These are phyloP conservation scores for Nansenia antarctica DNA, from an alignment of 2,113 vertebrate genomes.

Conservation along the genomic window DNA sequence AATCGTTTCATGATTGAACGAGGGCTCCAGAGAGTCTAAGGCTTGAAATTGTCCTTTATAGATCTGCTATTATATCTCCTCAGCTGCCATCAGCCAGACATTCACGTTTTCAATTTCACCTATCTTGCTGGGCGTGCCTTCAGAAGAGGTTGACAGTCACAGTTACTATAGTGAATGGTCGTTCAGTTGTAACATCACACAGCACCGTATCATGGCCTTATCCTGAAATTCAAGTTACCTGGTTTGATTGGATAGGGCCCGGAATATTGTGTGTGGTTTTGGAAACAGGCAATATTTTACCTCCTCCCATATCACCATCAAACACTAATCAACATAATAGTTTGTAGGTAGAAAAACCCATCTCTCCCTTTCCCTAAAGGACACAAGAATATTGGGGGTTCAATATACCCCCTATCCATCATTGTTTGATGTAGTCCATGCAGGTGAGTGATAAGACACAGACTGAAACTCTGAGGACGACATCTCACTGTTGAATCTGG, in stretches of 20 bases:
- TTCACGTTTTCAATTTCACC: constrained; percentile 66
- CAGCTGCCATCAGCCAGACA: constrained; percentile 53
- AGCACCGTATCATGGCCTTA: constrained; percentile 3
- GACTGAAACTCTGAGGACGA: constrained; percentile 37
- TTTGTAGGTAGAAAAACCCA: neutral
- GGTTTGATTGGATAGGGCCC: neutral
- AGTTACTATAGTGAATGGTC: constrained; percentile 20
- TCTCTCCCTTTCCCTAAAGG: constrained; percentile 35
- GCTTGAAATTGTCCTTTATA: constrained; percentile 72
- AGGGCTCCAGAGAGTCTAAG: constrained; percentile 39
- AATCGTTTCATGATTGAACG: constrained; percentile 64
- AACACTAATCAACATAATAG: constrained; percentile 10
- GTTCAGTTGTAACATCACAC: constrained; percentile 24
- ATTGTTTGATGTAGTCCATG: constrained; percentile 30
- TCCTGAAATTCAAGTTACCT: neutral
- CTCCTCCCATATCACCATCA: constrained; percentile 25
- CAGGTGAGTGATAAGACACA: constrained; percentile 49
- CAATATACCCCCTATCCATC: constrained; percentile 52
- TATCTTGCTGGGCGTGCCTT: constrained; percentile 44
- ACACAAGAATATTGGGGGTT: constrained; percentile 35
- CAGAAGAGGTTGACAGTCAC: constrained; percentile 44
- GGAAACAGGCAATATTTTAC: constrained; percentile 10
- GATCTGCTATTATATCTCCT: constrained; percentile 65
- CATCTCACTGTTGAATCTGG: constrained; percentile 45
- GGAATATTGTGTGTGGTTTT: neutral